Evolutionary conservation across 2,888 invertebrate genomes (phyloP), one percentile per base, ranked within the genome.

Genomic region (Perizoma flavofasciatum): DNA sequence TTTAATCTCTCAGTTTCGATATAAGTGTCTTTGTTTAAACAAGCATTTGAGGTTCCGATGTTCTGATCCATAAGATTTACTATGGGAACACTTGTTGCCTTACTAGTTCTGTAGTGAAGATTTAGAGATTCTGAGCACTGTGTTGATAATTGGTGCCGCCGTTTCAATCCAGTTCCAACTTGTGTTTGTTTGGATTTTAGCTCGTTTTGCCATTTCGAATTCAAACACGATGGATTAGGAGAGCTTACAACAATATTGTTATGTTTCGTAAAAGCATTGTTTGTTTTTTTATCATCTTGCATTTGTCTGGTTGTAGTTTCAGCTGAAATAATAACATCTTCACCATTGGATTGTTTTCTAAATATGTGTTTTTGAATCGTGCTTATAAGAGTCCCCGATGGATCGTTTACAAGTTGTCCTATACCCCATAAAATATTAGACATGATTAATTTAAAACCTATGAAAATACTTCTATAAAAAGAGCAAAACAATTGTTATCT

Each of bases 341-440:
- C 40, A 32, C 61, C 54, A 45, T 61, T 49, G 6, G 66, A 22
- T 32, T 60, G 34, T 37, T 55, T 66, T 57, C 59, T 66, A 49
- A 71, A 74, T 49, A 83, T 58, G 49, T 73, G 73, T 10, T 72
- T 70, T 39, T 72, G 75, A 52, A 87, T 57, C 41, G 77, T 76
- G 59, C 73, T 73, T 49, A 84, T 66, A 40, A 88, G 45, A 40
- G 83, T 78, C 10, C 77, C 69, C 0, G 88, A 83, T 37, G 89
- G 86, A 66, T 88, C 82, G 57, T 79, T 83, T 8, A 82, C 71
- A n/a, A 88, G 72, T 61, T 87, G 80, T 11, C 79, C 80, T 41
- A 89, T 71, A 53, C 81, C 77, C 84, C 83, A 84, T 43, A 88
- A 68, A 66, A 84, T 74, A 49, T 68, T 71, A 44, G 82, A 66